Base-by-base conservation (phyloP, 2,113 vertebrate genomes). In the Atractosteus spatula region DNA sequence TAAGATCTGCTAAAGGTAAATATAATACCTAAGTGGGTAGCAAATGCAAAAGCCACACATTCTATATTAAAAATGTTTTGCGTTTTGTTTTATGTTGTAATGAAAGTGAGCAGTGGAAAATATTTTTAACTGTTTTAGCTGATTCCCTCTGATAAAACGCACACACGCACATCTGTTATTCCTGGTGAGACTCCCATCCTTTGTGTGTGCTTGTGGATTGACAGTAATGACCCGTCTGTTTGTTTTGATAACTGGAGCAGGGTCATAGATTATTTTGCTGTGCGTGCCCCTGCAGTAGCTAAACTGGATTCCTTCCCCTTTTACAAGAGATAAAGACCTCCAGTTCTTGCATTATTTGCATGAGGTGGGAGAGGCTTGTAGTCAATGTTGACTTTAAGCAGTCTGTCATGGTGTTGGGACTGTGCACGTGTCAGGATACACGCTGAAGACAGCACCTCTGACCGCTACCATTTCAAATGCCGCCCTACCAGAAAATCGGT, bases 301-400 rank as follows among this genome's bases (percentile, higher is more conserved):
- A 12, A 59, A 59, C 56, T 0, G 56, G 56, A 59, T 59, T 59
- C 56, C 57, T 59, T 59, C 57, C 57, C 57, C n/a, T 59, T 59
- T n/a, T 5, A 59, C 57, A 59, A 59, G n/a, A 13, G 2, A 13
- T 29, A 29, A 29, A 29, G 5, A 5, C 47, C 47, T 51, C 5
- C 47, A 51, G 47, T 5, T 51, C 47, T 51, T 51, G 47, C 51
- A 69, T 70, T 79, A 75, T 78, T 70, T 59, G 55, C 62, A 77
- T 80, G 76, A 72, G 68, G 74, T 74, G 76, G 71, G 69, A 72
- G 17, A 7, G 12, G 75, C 77, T 62, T 70, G 77, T 62, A 82
- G 82, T 81, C 80, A 74, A 55, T 70, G 74, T n/a, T 59, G 3
- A 8, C 14, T 59, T 59, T 16, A 59, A 59, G 4, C 14, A n/a